Percentiles rank a stretch among this genome's conserved stretches.
phyloP scores from a whole-genome alignment of 2,113 vertebrate species.

The Uropsilus gracilis region DNA sequence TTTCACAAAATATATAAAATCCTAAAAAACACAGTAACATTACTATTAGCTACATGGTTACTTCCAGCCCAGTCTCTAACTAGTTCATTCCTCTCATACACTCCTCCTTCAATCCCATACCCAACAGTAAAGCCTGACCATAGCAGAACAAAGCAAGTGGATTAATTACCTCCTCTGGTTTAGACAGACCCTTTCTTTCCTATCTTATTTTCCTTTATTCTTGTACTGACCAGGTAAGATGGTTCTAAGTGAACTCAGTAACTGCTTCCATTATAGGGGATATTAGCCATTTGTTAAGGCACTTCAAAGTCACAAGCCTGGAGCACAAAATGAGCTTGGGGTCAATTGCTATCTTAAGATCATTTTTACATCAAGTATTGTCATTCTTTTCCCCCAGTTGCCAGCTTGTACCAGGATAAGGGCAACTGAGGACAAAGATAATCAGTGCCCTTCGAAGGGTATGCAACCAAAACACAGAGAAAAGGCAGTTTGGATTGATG shows the following conservation, averaged over 20 bases:
- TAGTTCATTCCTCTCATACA: too few species aligned
- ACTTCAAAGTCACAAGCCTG: constrained; percentile 22
- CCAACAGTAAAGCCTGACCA: not conserved
- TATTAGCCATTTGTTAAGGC: not conserved
- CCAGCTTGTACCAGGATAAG: constrained; percentile 28
- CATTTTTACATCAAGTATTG: constrained; percentile 31
- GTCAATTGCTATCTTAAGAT: constrained; percentile 34
- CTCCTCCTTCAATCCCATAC: too few species aligned
- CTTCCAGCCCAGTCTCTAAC: too few species aligned
- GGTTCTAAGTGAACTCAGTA: too few species aligned
- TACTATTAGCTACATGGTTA: too few species aligned
- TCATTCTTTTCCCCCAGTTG: constrained; percentile 29
- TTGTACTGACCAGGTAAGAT: not conserved
- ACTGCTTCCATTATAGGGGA: too few species aligned
- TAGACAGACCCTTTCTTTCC: not conserved
- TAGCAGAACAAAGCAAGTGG: not conserved
- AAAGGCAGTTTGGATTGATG: constrained; percentile 66
- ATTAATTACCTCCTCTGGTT: not conserved
- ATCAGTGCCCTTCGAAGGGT: constrained; percentile 55
- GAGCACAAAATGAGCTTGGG: constrained; percentile 1
- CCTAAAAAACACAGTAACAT: too few species aligned
- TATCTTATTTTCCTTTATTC: not conserved
- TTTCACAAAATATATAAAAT: too few species aligned
- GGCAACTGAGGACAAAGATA: constrained; percentile 64
- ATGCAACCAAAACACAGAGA: constrained; percentile 51